These are phyloP conservation scores for Antheraea pernyi DNA, from an alignment of 1,140 invertebrate species.

Conservation along the genomic window DNA sequence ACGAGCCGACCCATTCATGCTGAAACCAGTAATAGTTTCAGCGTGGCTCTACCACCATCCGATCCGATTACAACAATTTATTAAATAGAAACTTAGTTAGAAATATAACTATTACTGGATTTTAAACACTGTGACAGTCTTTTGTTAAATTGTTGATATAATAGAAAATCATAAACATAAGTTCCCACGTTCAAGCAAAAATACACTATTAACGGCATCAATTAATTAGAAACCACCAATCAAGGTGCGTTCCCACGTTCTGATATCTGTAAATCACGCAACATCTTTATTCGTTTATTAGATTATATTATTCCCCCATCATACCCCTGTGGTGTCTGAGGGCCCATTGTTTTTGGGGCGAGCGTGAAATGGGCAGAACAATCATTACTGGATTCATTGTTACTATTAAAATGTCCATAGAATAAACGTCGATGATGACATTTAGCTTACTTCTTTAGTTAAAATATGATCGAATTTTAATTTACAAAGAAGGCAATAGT, in stretches of 20 bases:
- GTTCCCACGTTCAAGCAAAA: slow-evolving; percentile 52
- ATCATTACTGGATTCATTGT: slow-evolving; percentile 49
- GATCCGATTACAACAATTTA: no score
- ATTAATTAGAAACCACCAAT: slow-evolving; percentile 71
- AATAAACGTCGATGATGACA: neutral
- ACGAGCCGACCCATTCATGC: no score
- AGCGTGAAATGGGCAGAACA: slow-evolving; percentile 63
- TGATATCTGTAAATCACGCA: slow-evolving; percentile 75
- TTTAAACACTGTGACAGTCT: no score
- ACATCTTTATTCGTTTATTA: slow-evolving; percentile 74
- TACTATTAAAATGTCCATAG: slow-evolving; percentile 28
- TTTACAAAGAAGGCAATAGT: no score
- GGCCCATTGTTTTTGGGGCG: slow-evolving; percentile 67
- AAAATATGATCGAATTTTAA: no score
- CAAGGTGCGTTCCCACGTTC: slow-evolving; percentile 72
- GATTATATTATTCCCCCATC: slow-evolving; percentile 44
- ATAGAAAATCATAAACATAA: slow-evolving; percentile 13
- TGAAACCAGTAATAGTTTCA: no score
- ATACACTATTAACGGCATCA: slow-evolving; percentile 46
- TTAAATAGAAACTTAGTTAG: no score
- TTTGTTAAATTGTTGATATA: neutral
- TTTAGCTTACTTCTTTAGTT: neutral
- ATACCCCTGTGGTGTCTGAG: slow-evolving; percentile 26
- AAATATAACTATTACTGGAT: no score
- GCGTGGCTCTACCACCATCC: no score